Evolutionary conservation across 2,113 vertebrate species (phyloP).

Genomic region (Sylvilagus bachmani): DNA sequence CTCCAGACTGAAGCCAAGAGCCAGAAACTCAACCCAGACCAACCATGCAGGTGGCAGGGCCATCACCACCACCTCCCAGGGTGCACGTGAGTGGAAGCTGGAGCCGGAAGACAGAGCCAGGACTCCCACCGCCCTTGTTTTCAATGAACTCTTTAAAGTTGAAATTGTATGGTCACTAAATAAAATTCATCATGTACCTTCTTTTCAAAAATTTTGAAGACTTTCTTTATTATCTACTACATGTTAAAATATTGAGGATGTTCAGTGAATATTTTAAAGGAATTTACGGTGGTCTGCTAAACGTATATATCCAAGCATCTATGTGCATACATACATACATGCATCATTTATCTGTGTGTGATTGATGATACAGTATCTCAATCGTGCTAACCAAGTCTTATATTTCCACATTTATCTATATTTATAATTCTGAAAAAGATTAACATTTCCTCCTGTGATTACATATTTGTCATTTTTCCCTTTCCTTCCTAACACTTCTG

Average conservation of each 20-base stretch:
- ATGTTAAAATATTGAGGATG: background rate
- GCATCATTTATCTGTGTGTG: too few species aligned
- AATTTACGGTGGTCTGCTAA: background rate
- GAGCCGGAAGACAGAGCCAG: too few species aligned
- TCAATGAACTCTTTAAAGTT: background rate
- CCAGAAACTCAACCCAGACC: too few species aligned
- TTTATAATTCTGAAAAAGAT: background rate
- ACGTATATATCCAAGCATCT: background rate
- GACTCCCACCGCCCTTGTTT: too few species aligned
- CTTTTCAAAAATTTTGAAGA: background rate
- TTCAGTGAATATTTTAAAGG: background rate
- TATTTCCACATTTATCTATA: background rate
- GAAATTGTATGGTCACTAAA: background rate
- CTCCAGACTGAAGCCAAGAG: too few species aligned
- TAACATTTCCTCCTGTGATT: background rate
- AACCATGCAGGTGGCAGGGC: too few species aligned
- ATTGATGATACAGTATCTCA: background rate
- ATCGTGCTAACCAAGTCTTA: background rate
- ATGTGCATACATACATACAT: background rate
- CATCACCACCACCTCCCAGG: too few species aligned
- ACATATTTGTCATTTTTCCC: background rate
- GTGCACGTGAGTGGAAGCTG: too few species aligned
- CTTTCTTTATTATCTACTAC: background rate
- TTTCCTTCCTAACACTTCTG: background rate
- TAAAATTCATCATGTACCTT: background rate